Base-by-base conservation (phyloP, 2,888 invertebrate species). In the Dryadula phaetusa region DNA sequence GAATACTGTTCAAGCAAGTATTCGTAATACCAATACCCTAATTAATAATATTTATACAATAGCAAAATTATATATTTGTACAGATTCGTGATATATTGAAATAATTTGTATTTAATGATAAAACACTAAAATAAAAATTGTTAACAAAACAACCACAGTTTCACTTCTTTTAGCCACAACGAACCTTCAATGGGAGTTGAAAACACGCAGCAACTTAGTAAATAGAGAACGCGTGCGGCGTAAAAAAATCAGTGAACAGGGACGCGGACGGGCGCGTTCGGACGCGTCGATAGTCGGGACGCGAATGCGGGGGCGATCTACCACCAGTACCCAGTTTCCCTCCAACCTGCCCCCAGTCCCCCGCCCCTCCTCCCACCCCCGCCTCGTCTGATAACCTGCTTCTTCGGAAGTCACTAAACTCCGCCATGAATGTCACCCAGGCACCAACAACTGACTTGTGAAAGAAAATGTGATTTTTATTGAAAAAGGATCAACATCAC, bases 381-480 rank as follows among this genome's bases (percentile, higher is more conserved):
- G 77, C 78, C 80, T 77, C 82, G 83, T 84, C 89, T 89, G 92
- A 92, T 92, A 92, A 92, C 92, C 90, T 89, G 90, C 90, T 90
- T 89, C 92, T 91, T 91, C 88, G 90, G 91, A 91, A 91, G 92
- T 91, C 92, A 90, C 87, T 91, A 91, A 90, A 91, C 91, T 88
- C 86, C 78, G 83, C 82, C 85, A 87, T 87, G 86, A 90, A 90
- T 88, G 89, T 88, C 88, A 86, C 86, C 82, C 84, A 84, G 82
- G 81, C 83, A 82, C 83, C 83, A 84, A 84, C 84, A 84, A 80
- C 81, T 82, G 81, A 84, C 83, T 86, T 83, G 83, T 82, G 85
- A 86, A 85, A 84, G 90, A 87, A 90, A 90, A 89, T 87, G 85
- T 80, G 85, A 87, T 86, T 90, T 90, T 89, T 89, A 89, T 90